A percentile compares a stretch with the other conserved stretches of the same genome.
These are phyloP conservation scores for Brachionus calyciflorus DNA, from an alignment of 1,140 invertebrate genomes.

Conservation along the genomic window DNA sequence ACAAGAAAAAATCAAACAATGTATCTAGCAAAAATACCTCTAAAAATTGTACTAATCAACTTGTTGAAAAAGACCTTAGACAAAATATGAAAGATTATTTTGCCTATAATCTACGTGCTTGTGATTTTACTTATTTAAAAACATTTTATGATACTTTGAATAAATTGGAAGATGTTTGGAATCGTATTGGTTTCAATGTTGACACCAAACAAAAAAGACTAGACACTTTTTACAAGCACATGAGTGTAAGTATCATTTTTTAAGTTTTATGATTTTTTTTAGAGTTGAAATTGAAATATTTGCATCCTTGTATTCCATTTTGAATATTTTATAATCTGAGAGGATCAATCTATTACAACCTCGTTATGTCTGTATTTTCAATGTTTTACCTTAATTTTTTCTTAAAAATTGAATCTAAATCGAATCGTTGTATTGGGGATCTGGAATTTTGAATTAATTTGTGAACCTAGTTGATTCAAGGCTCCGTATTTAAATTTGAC, in stretches of 20 bases:
- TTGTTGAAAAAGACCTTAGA: slow-evolving; percentile 11
- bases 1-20: neutral
- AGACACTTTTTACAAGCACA: neutral
- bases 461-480: too few relatives aligned
- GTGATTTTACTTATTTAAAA: slow-evolving; percentile 19
- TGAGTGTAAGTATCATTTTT: neutral
- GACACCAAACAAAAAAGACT: neutral
- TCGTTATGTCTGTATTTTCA: too few relatives aligned
- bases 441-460: too few relatives aligned
- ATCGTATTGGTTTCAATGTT: slow-evolving; percentile 4
- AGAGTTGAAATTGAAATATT: too few relatives aligned
- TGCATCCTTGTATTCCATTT: too few relatives aligned
- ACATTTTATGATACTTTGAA: neutral
- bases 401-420: too few relatives aligned
- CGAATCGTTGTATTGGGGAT: too few relatives aligned
- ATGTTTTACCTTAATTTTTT: too few relatives aligned
- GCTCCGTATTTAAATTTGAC: too few relatives aligned
- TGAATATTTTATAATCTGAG: too few relatives aligned
- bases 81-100: slow-evolving; percentile 40
- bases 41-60: neutral
- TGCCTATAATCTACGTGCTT: neutral
- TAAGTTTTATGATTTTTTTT: too few relatives aligned
- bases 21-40: neutral
- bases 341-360: too few relatives aligned
- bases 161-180: slow-evolving; percentile 11